A percentile compares a stretch with the other conserved stretches of the same genome.
Conservation (phyloP, 1,140 invertebrate species). For the Procambarus clarkii region DNA sequence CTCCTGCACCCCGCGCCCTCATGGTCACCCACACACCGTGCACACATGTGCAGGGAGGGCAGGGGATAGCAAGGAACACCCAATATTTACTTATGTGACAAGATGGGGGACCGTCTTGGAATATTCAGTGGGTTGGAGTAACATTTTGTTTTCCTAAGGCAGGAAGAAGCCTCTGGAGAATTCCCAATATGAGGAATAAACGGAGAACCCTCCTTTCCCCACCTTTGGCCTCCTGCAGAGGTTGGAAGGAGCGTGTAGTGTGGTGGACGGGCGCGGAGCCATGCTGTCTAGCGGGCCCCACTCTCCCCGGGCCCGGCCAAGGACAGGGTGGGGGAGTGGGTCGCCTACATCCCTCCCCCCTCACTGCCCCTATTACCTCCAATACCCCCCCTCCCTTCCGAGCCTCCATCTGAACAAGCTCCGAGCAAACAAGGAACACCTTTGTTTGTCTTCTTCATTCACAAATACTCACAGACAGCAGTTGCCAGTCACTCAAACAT, state of each 20-base stretch:
- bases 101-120: background rate
- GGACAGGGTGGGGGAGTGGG: background rate
- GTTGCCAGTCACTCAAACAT: background rate
- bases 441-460: constrained; percentile 13
- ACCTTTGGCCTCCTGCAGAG: background rate
- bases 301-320: constrained; percentile 3
- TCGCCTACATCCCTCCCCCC: background rate
- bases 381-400: background rate
- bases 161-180: background rate
- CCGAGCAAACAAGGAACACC: background rate
- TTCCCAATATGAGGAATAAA: background rate
- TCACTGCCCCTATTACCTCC: background rate
- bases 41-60: background rate
- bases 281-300: constrained; percentile 31
- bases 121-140: background rate
- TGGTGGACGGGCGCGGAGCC: constrained; percentile 14
- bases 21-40: background rate
- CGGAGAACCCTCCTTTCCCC: background rate
- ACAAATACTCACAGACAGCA: background rate
- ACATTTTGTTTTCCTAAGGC: background rate
- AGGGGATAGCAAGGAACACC: background rate
- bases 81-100: background rate
- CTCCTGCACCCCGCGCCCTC: background rate
- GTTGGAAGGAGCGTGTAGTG: background rate
- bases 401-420: background rate